Evolutionary conservation across 2,113 vertebrate species (phyloP), one percentile per base, ranked within the genome.

Genomic region (Eudyptes chrysolophus): DNA sequence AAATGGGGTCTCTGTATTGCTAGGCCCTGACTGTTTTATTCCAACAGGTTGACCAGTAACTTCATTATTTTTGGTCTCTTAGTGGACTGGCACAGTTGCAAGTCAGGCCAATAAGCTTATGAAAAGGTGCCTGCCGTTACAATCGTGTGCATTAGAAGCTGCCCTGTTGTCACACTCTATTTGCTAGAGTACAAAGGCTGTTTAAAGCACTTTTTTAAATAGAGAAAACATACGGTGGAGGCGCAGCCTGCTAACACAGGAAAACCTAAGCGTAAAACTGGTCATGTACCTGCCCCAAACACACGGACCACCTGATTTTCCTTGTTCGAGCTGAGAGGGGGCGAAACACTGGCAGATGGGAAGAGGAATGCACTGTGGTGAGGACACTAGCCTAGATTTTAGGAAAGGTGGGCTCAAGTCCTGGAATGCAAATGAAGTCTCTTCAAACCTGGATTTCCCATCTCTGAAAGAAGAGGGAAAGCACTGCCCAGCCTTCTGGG

Each of bases 81-180:
- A 3, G 54, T 13, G 8, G 46, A 30, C 36, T 12, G 57, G 44
- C 29, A 44, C 21, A 51, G 61, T 4, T 24, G 11, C 25, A 17
- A 38, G 44, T n/a, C 54, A 65, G 69, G 70, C 22, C 57, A 34
- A 7, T 20, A 44, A 40, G 51, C 29, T 57, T 19, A 29, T 3
- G 44, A 38, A 71, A 54, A 46, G 0, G 6, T 22, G 12, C 25
- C 57, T 62, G 58, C 18, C 58, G 5, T 32, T 17, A 32, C 21
- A 42, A 2, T 16, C 3, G 0, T 8, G 20, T 7, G 3, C 24
- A 11, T 7, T 7, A 30, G 61, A 29, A 49, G 65, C 60, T 42
- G 51, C 46, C 21, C 36, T 44, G 54, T 6, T 65, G 22, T n/a
- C 74, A 74, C 48, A 49, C 26, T 20, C 30, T 21, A 34, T 13